Conservation (phyloP, 1,140 invertebrate genomes). For the Arctopsyche grandis region DNA sequence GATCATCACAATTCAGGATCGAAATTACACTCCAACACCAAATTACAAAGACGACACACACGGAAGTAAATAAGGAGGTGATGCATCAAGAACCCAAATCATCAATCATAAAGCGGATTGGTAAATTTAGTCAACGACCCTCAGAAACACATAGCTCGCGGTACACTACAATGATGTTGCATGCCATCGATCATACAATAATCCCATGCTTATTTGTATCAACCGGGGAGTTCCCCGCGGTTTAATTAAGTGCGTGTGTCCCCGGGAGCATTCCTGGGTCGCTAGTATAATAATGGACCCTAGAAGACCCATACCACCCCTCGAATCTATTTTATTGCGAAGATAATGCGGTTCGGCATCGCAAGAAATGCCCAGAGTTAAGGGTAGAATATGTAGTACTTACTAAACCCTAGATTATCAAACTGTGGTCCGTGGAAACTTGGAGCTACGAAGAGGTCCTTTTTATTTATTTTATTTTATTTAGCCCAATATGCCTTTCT, state of each 20-base stretch:
- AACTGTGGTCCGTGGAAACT: too few relatives aligned
- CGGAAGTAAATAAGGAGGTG: too few relatives aligned
- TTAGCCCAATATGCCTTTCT: too few relatives aligned
- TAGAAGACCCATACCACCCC: not conserved
- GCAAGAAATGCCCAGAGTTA: slow-evolving; percentile 51
- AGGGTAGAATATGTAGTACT: slow-evolving; percentile 18
- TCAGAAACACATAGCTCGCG: not conserved
- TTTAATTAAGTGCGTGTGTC: slow-evolving; percentile 52
- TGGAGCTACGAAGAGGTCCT: too few relatives aligned
- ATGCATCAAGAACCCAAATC: too few relatives aligned
- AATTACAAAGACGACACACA: too few relatives aligned
- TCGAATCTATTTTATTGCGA: slow-evolving; percentile 49
- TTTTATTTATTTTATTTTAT: too few relatives aligned
- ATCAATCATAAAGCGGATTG: too few relatives aligned
- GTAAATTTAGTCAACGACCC: not conserved
- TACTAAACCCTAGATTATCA: too few relatives aligned
- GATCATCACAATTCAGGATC: too few relatives aligned
- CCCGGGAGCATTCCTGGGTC: slow-evolving; percentile 47
- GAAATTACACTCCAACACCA: too few relatives aligned
- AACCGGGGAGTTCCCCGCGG: slow-evolving; percentile 39
- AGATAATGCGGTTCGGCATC: slow-evolving; percentile 51
- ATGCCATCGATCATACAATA: slow-evolving; percentile 53
- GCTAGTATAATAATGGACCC: slow-evolving; percentile 36
- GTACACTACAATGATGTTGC: not conserved
- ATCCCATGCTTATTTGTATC: slow-evolving; percentile 54